Evolutionary conservation across 2,888 invertebrate species (phyloP).

Genomic region (Drosophila eohydei): DNA sequence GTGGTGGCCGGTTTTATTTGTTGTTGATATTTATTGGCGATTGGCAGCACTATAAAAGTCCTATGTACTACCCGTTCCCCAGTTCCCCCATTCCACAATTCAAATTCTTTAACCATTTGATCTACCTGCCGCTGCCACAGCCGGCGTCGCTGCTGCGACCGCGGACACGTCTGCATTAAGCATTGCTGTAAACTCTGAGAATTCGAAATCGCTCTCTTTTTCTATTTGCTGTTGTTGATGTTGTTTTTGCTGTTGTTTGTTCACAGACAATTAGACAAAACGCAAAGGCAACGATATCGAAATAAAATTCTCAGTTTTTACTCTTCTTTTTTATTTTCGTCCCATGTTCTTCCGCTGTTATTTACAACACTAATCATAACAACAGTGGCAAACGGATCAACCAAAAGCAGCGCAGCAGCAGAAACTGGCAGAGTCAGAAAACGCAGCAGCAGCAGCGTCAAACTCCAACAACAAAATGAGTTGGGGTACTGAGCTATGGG

Average conservation of each 20-base stretch:
- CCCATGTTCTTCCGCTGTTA: slow-evolving; percentile 21
- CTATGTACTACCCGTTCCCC: slow-evolving; percentile 17
- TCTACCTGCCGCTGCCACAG: slow-evolving; percentile 49
- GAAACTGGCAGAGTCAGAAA: slow-evolving; percentile 83
- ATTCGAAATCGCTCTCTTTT: slow-evolving; percentile 52
- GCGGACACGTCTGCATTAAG: slow-evolving; percentile 61
- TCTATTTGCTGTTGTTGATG: slow-evolving; percentile 16
- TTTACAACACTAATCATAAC: slow-evolving; percentile 32
- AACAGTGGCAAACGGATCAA: slow-evolving; percentile 67
- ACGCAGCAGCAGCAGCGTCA: slow-evolving; percentile 77
- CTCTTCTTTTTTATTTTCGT: slow-evolving; percentile 26
- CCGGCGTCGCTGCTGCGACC: slow-evolving; percentile 38
- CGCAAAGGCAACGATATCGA: slow-evolving; percentile 44
- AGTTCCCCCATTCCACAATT: slow-evolving; percentile 23
- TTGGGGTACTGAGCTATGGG: slow-evolving; percentile 85
- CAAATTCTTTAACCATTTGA: slow-evolving; percentile 34
- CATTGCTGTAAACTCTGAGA: slow-evolving; percentile 38
- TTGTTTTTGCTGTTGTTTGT: slow-evolving; percentile 25
- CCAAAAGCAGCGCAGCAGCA: slow-evolving; percentile 50
- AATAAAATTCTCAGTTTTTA: slow-evolving; percentile 50
- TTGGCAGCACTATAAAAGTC: slow-evolving; percentile 36
- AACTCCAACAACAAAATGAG: slow-evolving; percentile 84
- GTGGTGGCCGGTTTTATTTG: slow-evolving; percentile 45
- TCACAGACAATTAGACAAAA: slow-evolving; percentile 31
- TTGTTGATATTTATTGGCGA: slow-evolving; percentile 18